A percentile compares a stretch with the other conserved stretches of the same genome.
These are phyloP conservation scores for Omphaloscelis lunosa DNA, from an alignment of 2,888 invertebrate genomes.

Conservation along the genomic window DNA sequence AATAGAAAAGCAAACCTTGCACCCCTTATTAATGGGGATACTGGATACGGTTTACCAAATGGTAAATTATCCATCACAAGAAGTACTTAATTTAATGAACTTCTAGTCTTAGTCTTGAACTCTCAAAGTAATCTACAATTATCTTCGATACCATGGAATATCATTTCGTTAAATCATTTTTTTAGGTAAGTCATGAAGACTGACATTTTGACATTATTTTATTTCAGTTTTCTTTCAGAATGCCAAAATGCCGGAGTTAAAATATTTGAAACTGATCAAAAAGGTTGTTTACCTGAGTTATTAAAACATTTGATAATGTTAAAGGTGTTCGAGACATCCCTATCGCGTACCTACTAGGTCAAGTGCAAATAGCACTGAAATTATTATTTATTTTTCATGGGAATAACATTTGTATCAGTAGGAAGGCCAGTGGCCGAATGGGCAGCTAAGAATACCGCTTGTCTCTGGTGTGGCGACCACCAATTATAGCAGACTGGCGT, in stretches of 20 bases:
- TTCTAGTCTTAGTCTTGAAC: neutral
- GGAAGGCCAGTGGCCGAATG: slow-evolving; percentile 89
- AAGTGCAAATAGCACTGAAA: slow-evolving; percentile 84
- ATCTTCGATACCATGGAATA: neutral
- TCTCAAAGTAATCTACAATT: neutral
- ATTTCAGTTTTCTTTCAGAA: slow-evolving; percentile 2
- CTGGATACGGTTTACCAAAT: slow-evolving; percentile 81
- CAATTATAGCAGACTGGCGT: slow-evolving; percentile 97
- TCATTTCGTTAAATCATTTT: neutral
- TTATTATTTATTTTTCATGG: slow-evolving; percentile 79
- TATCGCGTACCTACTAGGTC: slow-evolving; percentile 84
- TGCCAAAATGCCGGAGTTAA: slow-evolving; percentile 1
- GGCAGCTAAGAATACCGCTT: slow-evolving; percentile 93
- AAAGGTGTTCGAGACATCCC: slow-evolving; percentile 67
- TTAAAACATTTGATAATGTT: slow-evolving; percentile 48
- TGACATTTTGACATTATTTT: neutral
- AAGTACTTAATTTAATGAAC: neutral
- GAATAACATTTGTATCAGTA: slow-evolving; percentile 77
- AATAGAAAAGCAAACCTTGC: slow-evolving; percentile 79
- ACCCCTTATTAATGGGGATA: slow-evolving; percentile 85
- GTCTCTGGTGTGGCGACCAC: slow-evolving; percentile 92
- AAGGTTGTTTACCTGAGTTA: slow-evolving; percentile 75
- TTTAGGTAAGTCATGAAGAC: neutral
- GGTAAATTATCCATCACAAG: slow-evolving; percentile 67
- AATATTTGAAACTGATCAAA: slow-evolving; percentile 58